Evolutionary conservation across 1,140 invertebrate species (phyloP), one percentile per base, ranked within the genome.

Genomic region (Glomeris maerens): DNA sequence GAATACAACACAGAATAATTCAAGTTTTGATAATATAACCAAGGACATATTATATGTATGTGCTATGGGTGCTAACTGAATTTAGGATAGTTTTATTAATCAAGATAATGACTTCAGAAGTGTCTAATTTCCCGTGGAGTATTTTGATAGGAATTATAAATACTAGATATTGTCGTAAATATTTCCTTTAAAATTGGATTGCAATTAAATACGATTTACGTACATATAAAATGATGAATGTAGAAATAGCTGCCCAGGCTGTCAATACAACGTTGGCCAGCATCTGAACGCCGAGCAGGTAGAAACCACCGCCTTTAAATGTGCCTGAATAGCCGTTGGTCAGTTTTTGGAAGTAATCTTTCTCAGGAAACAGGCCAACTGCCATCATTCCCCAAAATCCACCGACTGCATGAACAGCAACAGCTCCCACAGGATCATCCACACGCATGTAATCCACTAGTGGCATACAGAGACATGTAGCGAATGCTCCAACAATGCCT

Each of bases 341-440:
- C 0, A 86, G 82, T 23, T 78, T 70, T 55, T 90, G 70, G 41
- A 75, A 62, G 40, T 42, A 7, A 14, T 90, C 89, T 66, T 85
- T 76, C 53, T 89, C 79, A n/a, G 85, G 85, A 63, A 95, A 93
- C 0, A 94, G 68, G 0, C 87, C 89, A 3, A 94, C 85, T 0
- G 87, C 82, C 7, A 94, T 55, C 29, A 94, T 78, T 5, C 87
- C 84, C 83, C 75, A 72, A 53, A 75, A 58, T 14, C 73, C 73
- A 52, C 64, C 70, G 27, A 65, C 61, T 13, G 71, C 86, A 63
- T 94, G 89, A 4, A 93, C 88, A 3, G 87, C 77, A 21, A 83
- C 80, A 0, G 88, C 89, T 3, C 87, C 87, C 0, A 94, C 89
- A 0, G 90, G 90, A 70, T 95, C 90, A 59, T 94, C 90, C 1